These are phyloP conservation scores for Drosophila sechellia DNA, from an alignment of 1,140 invertebrate genomes.

Conservation along the genomic window DNA sequence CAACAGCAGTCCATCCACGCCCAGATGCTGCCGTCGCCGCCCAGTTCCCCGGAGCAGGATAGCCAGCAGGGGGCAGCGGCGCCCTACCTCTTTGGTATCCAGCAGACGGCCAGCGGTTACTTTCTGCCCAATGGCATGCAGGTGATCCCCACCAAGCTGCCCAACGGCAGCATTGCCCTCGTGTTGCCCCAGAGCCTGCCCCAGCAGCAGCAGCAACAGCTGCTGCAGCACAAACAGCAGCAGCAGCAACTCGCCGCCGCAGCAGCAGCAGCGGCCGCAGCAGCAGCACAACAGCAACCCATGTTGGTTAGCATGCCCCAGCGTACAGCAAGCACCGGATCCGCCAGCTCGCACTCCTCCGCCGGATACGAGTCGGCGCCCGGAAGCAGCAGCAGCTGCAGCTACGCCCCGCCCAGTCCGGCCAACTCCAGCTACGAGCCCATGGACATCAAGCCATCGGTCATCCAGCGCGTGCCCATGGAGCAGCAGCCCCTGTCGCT, in stretches of 20 bases:
- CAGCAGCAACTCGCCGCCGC: conserved; percentile 72
- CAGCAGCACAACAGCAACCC: conserved; percentile 86
- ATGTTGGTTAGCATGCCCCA: conserved; percentile 90
- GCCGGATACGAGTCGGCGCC: conserved; percentile 82
- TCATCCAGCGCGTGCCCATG: conserved; percentile 85
- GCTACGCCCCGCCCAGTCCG: conserved; percentile 79
- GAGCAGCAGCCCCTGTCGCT: conserved; percentile 88
- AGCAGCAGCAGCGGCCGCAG: conserved; percentile 85
- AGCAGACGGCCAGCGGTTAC: conserved; percentile 87
- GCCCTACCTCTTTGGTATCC: conserved; percentile 78
- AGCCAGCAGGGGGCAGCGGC: conserved; percentile 85
- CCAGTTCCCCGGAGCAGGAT: conserved; percentile 84
- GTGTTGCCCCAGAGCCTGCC: conserved; percentile 87
- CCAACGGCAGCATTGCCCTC: conserved; percentile 92
- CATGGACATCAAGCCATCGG: conserved; percentile 83
- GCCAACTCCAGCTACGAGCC: conserved; percentile 83
- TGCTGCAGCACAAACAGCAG: conserved; percentile 87
- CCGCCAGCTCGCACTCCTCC: conserved; percentile 87
- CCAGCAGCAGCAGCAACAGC: conserved; percentile 85
- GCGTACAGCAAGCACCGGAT: conserved; percentile 88
- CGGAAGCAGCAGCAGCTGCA: conserved; percentile 64
- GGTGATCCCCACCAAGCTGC: conserved; percentile 91
- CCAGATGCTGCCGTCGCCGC: conserved; percentile 84
- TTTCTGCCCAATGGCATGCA: conserved; percentile 89
- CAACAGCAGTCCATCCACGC: conserved; percentile 79